Evolutionary conservation across 2,113 vertebrate genomes (phyloP).

Genomic region (Myiagra hebetior): DNA sequence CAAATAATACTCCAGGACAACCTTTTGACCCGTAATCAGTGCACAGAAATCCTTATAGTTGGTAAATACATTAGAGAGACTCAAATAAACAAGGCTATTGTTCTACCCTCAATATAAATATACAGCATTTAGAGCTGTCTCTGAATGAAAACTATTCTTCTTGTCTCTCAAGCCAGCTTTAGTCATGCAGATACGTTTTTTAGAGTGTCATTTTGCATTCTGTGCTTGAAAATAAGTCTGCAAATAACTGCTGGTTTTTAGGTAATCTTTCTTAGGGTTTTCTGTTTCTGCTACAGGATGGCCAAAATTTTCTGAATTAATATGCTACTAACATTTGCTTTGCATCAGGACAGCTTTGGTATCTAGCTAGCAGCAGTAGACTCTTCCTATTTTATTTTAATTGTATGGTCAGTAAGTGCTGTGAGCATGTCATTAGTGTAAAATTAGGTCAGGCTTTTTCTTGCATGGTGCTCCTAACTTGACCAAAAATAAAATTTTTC

Average conservation of each 20-base stretch:
- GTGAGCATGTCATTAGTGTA: neutral
- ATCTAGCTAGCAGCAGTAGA: neutral
- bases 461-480: neutral
- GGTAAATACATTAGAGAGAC: slow-evolving; percentile 43
- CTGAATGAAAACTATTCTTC: neutral
- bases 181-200: neutral
- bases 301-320: neutral
- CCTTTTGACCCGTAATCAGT: slow-evolving; percentile 57
- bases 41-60: slow-evolving; percentile 49
- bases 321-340: neutral
- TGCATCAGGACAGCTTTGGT: neutral
- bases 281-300: neutral
- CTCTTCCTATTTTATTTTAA: neutral
- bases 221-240: neutral
- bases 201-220: neutral
- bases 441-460: neutral
- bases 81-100: slow-evolving; percentile 23
- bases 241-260: neutral
- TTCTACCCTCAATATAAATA: neutral
- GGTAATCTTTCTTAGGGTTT: neutral
- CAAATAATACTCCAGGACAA: slow-evolving; percentile 60
- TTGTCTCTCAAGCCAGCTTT: neutral
- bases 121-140: neutral
- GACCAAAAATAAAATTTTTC: neutral
- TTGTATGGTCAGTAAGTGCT: neutral